A percentile compares a stretch with the other conserved stretches of the same genome.
Evolutionary conservation across 2,888 invertebrate genomes (phyloP).

Genomic region (Cosmorhoe ocellata): DNA sequence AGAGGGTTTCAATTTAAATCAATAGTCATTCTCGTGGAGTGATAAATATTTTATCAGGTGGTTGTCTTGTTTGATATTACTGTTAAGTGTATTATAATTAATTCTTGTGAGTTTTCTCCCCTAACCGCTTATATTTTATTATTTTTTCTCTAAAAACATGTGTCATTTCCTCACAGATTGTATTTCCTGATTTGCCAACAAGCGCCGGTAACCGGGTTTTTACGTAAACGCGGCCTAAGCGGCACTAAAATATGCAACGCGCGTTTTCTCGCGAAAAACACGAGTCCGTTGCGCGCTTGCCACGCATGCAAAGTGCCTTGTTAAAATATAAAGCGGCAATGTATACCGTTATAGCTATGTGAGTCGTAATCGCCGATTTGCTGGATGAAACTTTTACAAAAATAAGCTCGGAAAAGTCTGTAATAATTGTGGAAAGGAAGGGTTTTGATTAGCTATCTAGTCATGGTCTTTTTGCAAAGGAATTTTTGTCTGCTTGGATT

Average conservation of each 20-base stretch:
- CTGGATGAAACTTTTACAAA: slow-evolving; percentile 16
- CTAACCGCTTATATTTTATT: no score
- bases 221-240: slow-evolving; percentile 29
- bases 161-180: no score
- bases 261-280: slow-evolving; percentile 48
- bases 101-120: no score
- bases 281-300: slow-evolving; percentile 34
- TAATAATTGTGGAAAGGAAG: neutral
- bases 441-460: slow-evolving; percentile 5
- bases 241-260: slow-evolving; percentile 44
- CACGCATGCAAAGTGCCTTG: slow-evolving; percentile 39
- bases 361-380: slow-evolving; percentile 29
- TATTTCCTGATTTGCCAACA: no score
- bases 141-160: no score
- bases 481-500: neutral
- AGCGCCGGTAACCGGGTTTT: slow-evolving; percentile 1
- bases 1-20: no score
- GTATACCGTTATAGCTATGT: slow-evolving; percentile 28
- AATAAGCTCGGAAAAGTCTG: slow-evolving; percentile 1
- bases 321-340: slow-evolving; percentile 32
- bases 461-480: neutral
- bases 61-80: no score
- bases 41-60: no score
- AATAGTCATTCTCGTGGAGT: no score
- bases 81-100: no score